Evolutionary conservation across 2,797 vertebrate genomes (phyloP), one percentile per base, ranked within the genome.

Genomic region (Eidolon dupreanum): DNA sequence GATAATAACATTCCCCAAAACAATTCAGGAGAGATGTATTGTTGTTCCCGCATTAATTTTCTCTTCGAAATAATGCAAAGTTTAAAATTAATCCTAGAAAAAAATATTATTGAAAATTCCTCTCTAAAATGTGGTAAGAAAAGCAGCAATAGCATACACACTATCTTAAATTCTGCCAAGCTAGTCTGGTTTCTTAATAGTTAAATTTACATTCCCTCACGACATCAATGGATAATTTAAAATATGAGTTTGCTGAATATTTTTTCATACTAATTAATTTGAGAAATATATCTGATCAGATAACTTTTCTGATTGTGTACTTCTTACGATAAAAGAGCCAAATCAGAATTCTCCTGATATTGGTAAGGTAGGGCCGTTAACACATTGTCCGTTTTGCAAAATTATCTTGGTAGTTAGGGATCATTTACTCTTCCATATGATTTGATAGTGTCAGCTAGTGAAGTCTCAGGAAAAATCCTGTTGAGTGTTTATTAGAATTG

Each of bases 201-300:
- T 86, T 93, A 88, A 71, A 61, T 83, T 63, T 83, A 74, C 31
- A 17, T 63, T 4, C 13, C 12, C 24, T 81, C 7, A 90, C 8
- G 79, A 73, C 10, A 38, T 86, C 28, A 66, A 68, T 33, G 4
- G 74, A 65, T 6, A 74, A 22, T 92, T 95, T 94, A 38, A 90
- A 90, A 71, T 68, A 41, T 19, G 4, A 13, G 3, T 41, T 70
- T 31, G 38, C 46, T 93, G 66, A 89, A 77, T 91, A 51, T 46
- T 90, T 85, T 85, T 90, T 90, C 9, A 31, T 73, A 46, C 75
- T 10, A 75, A 85, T 86, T 84, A 81, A 84, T 91, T 87, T 94
- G 57, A 95, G 17, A 94, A 88, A 66, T 75, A 26, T 85, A 65
- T 36, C 7, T 20, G 59, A 61, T 66, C 24, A 84, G 71, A 78